Conservation (phyloP, 2,888 invertebrate genomes). For the Chrysopilus asiliformis region DNA sequence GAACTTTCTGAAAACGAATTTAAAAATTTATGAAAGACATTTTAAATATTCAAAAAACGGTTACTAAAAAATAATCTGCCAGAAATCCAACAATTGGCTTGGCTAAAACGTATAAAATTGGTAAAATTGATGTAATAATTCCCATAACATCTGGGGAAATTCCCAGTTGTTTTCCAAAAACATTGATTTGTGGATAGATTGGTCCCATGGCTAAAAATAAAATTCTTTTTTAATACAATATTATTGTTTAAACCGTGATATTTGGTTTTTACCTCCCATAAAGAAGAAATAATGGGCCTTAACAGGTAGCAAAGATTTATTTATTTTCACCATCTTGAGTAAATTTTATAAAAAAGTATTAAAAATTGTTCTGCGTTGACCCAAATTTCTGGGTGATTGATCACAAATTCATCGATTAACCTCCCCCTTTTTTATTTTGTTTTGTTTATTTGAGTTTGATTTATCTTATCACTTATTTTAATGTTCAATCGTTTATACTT, state of each 20-base stretch:
- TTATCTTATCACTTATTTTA: no score
- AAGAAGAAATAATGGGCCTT: slow-evolving; percentile 82
- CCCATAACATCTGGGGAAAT: slow-evolving; percentile 66
- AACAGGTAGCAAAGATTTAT: slow-evolving; percentile 57
- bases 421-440: no score
- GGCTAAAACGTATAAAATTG: slow-evolving; percentile 60
- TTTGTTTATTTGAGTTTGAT: no score
- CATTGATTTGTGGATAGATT: slow-evolving; percentile 61
- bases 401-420: no score
- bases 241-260: no score
- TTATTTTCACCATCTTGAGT: slow-evolving; percentile 48
- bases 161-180: slow-evolving; percentile 65
- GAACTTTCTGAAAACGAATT: slow-evolving; percentile 22
- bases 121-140: slow-evolving; percentile 56
- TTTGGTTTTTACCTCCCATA: slow-evolving; percentile 57
- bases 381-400: no score
- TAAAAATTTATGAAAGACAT: not conserved
- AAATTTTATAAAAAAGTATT: no score
- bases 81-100: slow-evolving; percentile 65
- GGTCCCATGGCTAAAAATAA: slow-evolving; percentile 59
- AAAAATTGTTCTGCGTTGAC: no score
- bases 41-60: not conserved
- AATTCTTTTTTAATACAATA: no score
- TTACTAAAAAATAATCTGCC: slow-evolving; percentile 56
- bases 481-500: no score